These are phyloP conservation scores for Cherax quadricarinatus DNA, from an alignment of 1,140 invertebrate species.

Conservation along the genomic window DNA sequence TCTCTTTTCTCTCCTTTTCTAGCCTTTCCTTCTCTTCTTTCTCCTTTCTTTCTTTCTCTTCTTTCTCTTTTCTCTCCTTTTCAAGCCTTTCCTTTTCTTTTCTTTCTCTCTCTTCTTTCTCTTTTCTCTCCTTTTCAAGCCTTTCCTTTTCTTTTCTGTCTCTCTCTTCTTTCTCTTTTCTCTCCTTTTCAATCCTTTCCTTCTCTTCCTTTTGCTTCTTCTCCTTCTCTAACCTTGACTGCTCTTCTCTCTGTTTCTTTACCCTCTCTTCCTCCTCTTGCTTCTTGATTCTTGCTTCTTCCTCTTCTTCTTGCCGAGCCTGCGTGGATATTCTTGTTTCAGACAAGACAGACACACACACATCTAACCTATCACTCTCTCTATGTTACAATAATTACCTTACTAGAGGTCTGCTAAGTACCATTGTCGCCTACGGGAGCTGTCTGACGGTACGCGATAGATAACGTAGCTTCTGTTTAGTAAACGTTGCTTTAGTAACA, in stretches of 20 bases:
- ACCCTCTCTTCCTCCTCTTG: too few species aligned
- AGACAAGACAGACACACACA: neutral
- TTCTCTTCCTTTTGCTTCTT: slow-evolving; percentile 29
- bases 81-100: neutral
- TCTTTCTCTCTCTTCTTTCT: neutral
- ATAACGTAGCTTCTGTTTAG: too few species aligned
- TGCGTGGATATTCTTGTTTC: neutral
- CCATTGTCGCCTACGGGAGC: neutral
- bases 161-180: slow-evolving; percentile 16
- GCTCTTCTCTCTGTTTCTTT: slow-evolving; percentile 24
- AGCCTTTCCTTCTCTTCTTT: neutral
- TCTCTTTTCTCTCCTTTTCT: neutral
- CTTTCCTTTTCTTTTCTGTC: neutral
- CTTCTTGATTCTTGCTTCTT: neutral
- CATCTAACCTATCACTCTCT: neutral
- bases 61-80: neutral
- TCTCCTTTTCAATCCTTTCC: slow-evolving; percentile 16
- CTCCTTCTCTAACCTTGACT: slow-evolving; percentile 11
- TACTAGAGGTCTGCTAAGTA: neutral
- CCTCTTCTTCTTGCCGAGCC: neutral
- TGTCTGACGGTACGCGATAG: too few species aligned
- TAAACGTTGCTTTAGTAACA: too few species aligned
- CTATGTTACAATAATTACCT: neutral
- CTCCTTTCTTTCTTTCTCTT: neutral
- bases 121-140: neutral